Evolutionary conservation across 1,140 invertebrate genomes (phyloP).

Genomic region (Listronotus bonariensis): DNA sequence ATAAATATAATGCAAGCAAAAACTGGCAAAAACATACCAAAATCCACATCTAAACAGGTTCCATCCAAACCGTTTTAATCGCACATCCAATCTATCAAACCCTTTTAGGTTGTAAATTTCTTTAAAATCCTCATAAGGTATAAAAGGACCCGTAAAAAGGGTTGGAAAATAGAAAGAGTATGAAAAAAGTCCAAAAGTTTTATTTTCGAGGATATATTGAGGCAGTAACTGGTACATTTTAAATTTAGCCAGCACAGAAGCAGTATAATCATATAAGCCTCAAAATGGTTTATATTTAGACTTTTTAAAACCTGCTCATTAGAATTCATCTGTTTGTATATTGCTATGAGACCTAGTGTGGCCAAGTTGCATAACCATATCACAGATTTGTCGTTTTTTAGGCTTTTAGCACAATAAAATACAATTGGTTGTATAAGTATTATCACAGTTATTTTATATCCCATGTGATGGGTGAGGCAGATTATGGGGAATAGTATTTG

Average conservation of each 20-base stretch:
- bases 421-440: slow-evolving; percentile 46
- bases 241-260: slow-evolving; percentile 52
- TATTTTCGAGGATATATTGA: slow-evolving; percentile 36
- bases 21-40: slow-evolving; percentile 74
- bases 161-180: slow-evolving; percentile 84
- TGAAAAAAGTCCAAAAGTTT: slow-evolving; percentile 60
- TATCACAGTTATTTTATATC: slow-evolving; percentile 26
- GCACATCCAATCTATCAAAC: slow-evolving; percentile 45
- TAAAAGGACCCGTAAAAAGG: slow-evolving; percentile 77
- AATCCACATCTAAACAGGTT: slow-evolving; percentile 69
- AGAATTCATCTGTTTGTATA: slow-evolving; percentile 38
- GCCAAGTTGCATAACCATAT: slow-evolving; percentile 43
- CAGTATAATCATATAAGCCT: slow-evolving; percentile 40
- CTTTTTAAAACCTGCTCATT: slow-evolving; percentile 26
- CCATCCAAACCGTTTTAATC: slow-evolving; percentile 56
- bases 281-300: slow-evolving; percentile 33
- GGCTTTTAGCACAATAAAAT: slow-evolving; percentile 35
- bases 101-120: slow-evolving; percentile 42
- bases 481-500: slow-evolving; percentile 39
- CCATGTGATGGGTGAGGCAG: slow-evolving; percentile 34
- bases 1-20: slow-evolving; percentile 78
- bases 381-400: slow-evolving; percentile 19
- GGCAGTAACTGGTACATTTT: slow-evolving; percentile 47
- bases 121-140: slow-evolving; percentile 73
- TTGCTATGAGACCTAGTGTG: slow-evolving; percentile 35